Percentiles rank a stretch among this genome's conserved stretches.
These are phyloP conservation scores for Paramisgurnus dabryanus DNA, from an alignment of 2,113 vertebrate species.

Conservation along the genomic window DNA sequence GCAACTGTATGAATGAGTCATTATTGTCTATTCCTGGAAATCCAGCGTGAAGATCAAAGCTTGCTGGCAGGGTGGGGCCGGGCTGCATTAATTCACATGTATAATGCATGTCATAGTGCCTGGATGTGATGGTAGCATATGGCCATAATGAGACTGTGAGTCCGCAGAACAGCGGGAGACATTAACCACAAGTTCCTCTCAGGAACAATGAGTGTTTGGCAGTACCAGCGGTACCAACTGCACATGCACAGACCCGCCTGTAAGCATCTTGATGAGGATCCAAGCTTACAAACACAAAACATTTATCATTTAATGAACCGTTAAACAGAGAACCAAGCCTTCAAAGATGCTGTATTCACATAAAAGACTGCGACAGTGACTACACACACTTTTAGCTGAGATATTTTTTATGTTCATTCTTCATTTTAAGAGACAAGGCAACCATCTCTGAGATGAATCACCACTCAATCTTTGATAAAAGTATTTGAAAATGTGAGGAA, in stretches of 20 bases:
- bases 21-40: constrained; percentile 65
- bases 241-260: constrained; percentile 11
- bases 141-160: constrained; percentile 30
- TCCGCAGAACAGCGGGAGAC: constrained; percentile 34
- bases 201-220: constrained; percentile 22
- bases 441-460: neutral
- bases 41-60: constrained; percentile 68
- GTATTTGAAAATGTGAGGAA: neutral
- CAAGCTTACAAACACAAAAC: neutral
- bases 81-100: constrained; percentile 67
- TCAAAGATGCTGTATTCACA: neutral
- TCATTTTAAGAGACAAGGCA: too few species aligned
- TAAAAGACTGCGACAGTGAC: neutral
- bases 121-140: constrained; percentile 51
- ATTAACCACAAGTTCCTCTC: constrained; percentile 25
- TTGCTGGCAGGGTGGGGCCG: constrained; percentile 59
- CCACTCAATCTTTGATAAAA: neutral
- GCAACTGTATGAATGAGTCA: constrained; percentile 46
- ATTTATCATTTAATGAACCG: neutral
- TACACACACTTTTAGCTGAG: too few species aligned
- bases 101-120: constrained; percentile 69
- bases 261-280: neutral
- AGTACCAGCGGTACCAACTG: neutral
- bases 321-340: neutral
- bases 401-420: too few species aligned